phyloP scores from a whole-genome alignment of 2,797 vertebrate species.

The Sarcophilus harrisii region DNA sequence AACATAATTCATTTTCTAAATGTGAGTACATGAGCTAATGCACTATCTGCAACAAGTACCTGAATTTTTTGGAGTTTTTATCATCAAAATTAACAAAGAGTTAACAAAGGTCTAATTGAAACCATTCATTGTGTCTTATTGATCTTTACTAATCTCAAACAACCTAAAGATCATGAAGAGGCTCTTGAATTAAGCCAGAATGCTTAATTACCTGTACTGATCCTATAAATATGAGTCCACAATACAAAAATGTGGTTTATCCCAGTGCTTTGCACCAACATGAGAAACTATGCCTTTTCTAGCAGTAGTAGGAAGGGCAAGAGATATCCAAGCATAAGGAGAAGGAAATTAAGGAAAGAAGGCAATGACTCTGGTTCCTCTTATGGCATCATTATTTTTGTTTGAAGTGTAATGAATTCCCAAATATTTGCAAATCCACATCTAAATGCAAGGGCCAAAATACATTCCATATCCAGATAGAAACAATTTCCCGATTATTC shows the following conservation, averaged over 20 bases:
- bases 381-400: background rate
- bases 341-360: background rate
- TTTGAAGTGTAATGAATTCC: background rate
- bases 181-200: background rate
- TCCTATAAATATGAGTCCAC: background rate
- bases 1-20: background rate
- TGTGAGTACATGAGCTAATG: background rate
- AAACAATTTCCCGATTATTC: conserved; percentile 25
- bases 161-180: background rate
- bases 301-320: background rate
- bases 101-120: background rate
- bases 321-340: background rate
- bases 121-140: background rate
- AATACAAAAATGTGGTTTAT: background rate
- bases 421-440: conserved; percentile 28
- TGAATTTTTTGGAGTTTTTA: background rate
- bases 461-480: conserved; percentile 12
- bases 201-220: background rate
- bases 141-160: background rate
- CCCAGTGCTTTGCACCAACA: background rate
- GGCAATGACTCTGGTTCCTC: background rate
- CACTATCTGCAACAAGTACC: background rate
- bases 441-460: conserved; percentile 22
- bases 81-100: background rate
- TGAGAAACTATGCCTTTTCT: background rate